Evolutionary conservation across 2,113 vertebrate genomes (phyloP), one percentile per base, ranked within the genome.

Genomic region (Zosterops borbonicus): DNA sequence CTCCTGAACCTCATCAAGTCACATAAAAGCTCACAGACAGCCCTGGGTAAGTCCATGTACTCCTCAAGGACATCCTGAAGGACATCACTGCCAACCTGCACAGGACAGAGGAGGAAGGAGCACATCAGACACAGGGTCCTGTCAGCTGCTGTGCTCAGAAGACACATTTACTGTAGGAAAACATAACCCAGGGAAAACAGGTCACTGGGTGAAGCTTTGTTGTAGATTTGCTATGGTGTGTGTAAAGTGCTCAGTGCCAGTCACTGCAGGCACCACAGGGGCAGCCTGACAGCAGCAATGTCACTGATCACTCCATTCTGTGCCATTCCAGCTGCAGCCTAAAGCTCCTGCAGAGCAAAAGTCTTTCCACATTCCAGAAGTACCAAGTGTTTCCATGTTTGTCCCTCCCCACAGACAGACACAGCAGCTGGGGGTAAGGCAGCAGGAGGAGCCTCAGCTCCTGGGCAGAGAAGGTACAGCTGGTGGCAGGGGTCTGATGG

Each of bases 251-350:
- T 53, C 73, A 49, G 2, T 1, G 5, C n/a, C 25, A 2, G 2
- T 58, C 63, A 17, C 50, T 5, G 16, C 28, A 6, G 0, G 1
- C 46, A 64, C n/a, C 78, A 31, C 1, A 28, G 55, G 62, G 28
- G 35, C 35, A 42, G 83, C 27, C 35, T 12, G 37, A 52, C 35
- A 22, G 14, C 44, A 52, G 47, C 75, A 68, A 24, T 1, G 1
- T 1, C 71, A 47, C 18, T 6, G 20, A 44, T 22, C 31, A 37
- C 20, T 5, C 44, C 8, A 1, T 19, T 33, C 62, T 24, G 29
- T n/a, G 50, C 44, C 79, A 83, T 0, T 39, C 39, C 1, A 27
- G 39, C 53, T 78, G 73, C 77, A 84, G 46, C 29, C 22, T 31
- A 47, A 46, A 73, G 64, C 28, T 87, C 50, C 46, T 65, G 53